These are phyloP conservation scores for Hemiscyllium ocellatum DNA, from an alignment of 2,113 vertebrate genomes.

Conservation along the genomic window DNA sequence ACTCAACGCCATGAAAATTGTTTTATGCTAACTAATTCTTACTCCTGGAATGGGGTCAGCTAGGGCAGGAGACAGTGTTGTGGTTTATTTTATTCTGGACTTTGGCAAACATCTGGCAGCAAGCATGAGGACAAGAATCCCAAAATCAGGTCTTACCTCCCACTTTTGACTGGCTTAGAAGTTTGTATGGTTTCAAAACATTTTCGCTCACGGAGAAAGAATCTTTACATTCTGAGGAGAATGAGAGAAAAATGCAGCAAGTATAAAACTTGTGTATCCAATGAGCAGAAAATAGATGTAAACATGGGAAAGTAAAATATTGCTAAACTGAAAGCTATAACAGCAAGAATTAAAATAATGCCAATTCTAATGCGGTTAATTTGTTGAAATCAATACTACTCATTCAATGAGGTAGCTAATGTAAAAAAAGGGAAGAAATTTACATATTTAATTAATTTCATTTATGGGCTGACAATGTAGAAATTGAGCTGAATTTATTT, in stretches of 20 bases:
- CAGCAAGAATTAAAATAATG: background rate
- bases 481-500: conserved; percentile 5
- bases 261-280: background rate
- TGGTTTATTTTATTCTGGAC: too few species aligned
- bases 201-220: background rate
- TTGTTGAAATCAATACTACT: background rate
- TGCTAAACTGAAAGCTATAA: background rate
- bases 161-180: too few species aligned
- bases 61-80: too few species aligned
- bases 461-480: background rate
- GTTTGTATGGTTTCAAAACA: background rate
- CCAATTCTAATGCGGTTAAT: background rate
- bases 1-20: too few species aligned
- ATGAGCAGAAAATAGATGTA: background rate
- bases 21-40: too few species aligned
- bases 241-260: background rate
- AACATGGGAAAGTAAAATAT: background rate
- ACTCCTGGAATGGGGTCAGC: too few species aligned
- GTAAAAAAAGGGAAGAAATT: conserved; percentile 1
- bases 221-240: too few species aligned
- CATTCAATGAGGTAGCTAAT: background rate
- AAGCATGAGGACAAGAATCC: too few species aligned
- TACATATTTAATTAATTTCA: conserved; percentile 13
- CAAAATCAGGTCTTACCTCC: too few species aligned
- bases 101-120: too few species aligned